These are phyloP conservation scores for Acropternis orthonyx DNA, from an alignment of 2,797 vertebrate species.

Conservation along the genomic window DNA sequence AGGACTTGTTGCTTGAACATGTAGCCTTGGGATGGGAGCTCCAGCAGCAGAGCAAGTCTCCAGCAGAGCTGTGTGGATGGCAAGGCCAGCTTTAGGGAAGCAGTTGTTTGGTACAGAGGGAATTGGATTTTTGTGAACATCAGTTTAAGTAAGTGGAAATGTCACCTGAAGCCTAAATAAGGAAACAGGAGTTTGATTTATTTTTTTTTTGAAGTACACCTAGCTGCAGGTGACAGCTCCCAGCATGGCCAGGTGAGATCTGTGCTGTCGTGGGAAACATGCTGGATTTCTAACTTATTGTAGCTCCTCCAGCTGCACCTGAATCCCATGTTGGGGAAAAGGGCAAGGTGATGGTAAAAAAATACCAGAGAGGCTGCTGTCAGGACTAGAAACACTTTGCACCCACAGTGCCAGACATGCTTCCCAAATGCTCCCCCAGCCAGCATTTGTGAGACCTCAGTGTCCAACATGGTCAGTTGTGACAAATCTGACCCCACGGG, in stretches of 20 bases:
- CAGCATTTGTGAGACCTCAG: not conserved
- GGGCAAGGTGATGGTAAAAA: not conserved
- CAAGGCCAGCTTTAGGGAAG: not conserved
- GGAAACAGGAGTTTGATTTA: not conserved
- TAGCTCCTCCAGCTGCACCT: not conserved
- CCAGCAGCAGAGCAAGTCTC: not conserved
- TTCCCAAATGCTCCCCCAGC: not conserved
- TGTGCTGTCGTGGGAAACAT: not conserved
- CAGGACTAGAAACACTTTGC: not conserved
- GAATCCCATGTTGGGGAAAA: not conserved
- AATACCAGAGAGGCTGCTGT: not conserved
- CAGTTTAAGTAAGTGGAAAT: slow-evolving; percentile 2
- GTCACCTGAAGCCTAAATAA: slow-evolving; percentile 31
- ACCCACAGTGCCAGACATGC: rapidly evolving
- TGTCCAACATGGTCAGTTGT: not conserved
- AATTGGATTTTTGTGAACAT: slow-evolving; percentile 31
- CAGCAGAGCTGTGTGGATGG: rapidly evolving
- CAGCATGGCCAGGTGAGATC: rapidly evolving
- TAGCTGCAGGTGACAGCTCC: not conserved
- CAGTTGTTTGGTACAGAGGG: not conserved
- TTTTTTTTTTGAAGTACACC: not conserved
- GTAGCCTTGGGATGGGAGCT: not conserved
- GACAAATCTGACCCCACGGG: not conserved
- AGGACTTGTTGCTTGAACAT: not conserved
- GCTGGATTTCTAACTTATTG: not conserved